Base-by-base conservation (phyloP, 2,113 vertebrate species). In the Tetrax tetrax region DNA sequence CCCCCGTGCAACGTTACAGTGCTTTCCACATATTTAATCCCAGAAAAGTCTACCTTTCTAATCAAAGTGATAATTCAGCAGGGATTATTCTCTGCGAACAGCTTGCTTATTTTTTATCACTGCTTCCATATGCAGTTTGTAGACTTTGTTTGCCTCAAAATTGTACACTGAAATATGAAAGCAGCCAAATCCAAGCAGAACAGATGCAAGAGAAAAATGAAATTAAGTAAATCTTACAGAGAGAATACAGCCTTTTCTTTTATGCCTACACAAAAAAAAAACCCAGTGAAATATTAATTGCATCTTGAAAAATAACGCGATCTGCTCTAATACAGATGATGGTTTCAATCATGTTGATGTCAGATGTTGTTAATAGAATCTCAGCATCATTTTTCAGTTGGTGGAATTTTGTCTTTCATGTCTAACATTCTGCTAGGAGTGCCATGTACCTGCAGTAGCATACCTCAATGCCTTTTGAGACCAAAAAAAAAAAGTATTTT, bases 251-350 rank as follows among this genome's bases (percentile, higher is more conserved):
- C 38, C 66, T 92, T 78, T 51, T 80, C 53, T 83, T 89, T 83
- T 57, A 45, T 63, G 54, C n/a, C 43, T 56, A 14, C 20, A 24
- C 22, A 56, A 54, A 84, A 89, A 48, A 25, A 83, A 31, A n/a
- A n/a, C n/a, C n/a, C 3, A 83, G 74, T 66, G 79, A 93, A 95
- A 76, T 64, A 93, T 92, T 96, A 97, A 96, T 96, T 95, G 84
- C 63, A 80, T 38, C 59, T 47, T 33, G 88, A 96, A 92, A 97
- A 97, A 96, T 87, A 94, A 97, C 80, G 37, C 16, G 59, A 77
- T 68, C 70, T 96, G 72, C 71, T 97, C 80, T 76, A 86, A 64
- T 70, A 29, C n/a, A 91, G 94, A 78, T 78, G 94, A 75, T 25
- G 50, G 61, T 89, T 96, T 96, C 63, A 56, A 87, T 96, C 81